Base-by-base conservation (phyloP, 2,113 vertebrate species). In the Megaceryle maxima region DNA sequence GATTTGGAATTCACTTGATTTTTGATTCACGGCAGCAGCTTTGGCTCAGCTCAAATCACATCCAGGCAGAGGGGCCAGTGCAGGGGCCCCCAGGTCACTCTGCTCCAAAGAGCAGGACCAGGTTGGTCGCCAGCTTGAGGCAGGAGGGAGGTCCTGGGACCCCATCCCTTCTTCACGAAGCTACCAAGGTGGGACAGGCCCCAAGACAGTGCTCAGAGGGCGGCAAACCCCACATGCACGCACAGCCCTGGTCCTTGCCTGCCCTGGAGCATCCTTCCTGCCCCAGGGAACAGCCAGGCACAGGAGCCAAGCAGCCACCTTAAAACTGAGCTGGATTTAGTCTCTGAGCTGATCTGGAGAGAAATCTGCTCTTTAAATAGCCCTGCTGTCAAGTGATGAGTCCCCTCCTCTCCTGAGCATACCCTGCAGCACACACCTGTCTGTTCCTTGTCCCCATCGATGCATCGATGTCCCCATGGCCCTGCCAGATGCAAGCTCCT, bases 21-120 rank as follows among this genome's bases (percentile, higher is more conserved):
- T 88, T 51, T 80, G 50, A 80, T 76, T 93, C 68, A 33, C 2
- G 0, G 9, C 25, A 4, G 39, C 63, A 62, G 56, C 67, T 53
- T 89, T 55, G 56, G 83, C 72, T 82, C 33, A 24, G 75, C 88
- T 46, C 73, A 66, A 10, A 56, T 41, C 5, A 3, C 53, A 44
- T 18, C 66, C 1, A 0, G 55, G 35, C 9, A 15, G 39, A 60
- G 43, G 53, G 24, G 15, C 14, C 2, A 8, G 21, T 6, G 16
- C n/a, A 21, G 31, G 7, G 33, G 2, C 9, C 5, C 33, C 1
- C 0, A 2, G 31, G 55, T 18, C 5, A 0, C 25, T 13, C 44
- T 50, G 41, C 6, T 50, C 26, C n/a, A 7, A 20, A 9, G 43
- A 62, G 41, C 4, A 6, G 56, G 41, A 66, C 22, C 26, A 37